A percentile compares a stretch with the other conserved stretches of the same genome.
phyloP scores from a whole-genome alignment of 2,888 invertebrate genomes.

The Elmis aenea region DNA sequence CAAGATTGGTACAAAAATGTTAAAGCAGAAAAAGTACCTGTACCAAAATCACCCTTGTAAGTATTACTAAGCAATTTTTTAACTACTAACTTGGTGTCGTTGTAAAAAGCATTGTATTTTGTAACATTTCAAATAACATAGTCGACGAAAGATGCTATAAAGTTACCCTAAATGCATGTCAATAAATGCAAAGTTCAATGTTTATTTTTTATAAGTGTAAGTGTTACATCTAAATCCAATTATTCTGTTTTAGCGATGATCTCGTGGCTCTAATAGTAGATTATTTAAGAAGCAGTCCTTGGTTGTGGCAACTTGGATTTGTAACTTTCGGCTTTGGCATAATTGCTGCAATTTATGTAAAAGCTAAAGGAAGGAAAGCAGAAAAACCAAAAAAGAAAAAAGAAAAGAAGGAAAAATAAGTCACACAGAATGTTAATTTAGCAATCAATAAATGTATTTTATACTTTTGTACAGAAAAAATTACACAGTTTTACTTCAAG shows the following conservation, averaged over 20 bases:
- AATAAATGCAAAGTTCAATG: conserved; percentile 1
- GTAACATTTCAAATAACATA: too few species aligned
- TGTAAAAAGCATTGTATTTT: too few species aligned
- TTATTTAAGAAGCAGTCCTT: conserved; percentile 53
- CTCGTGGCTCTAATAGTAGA: conserved; percentile 53
- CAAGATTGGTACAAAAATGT: conserved; percentile 78
- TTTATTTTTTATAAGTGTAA: too few species aligned
- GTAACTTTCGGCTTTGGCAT: conserved; percentile 47
- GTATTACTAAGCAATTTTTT: conserved; percentile 9
- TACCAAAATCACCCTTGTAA: conserved; percentile 68
- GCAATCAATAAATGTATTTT: too few species aligned
- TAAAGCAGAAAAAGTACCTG: conserved; percentile 64
- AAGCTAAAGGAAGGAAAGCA: conserved; percentile 23
- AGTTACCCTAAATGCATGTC: too few species aligned
- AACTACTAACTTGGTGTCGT: too few species aligned
- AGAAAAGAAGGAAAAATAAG: conserved; percentile 23
- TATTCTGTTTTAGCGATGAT: conserved; percentile 53
- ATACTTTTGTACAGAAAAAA: too few species aligned
- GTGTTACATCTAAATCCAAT: too few species aligned
- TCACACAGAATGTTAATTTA: too few species aligned
- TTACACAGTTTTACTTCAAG: too few species aligned
- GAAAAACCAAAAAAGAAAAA: conserved; percentile 25
- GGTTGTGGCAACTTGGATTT: conserved; percentile 52
- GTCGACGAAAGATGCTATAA: too few species aligned
- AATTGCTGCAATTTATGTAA: conserved; percentile 40